A percentile compares a stretch with the other conserved stretches of the same genome.
These are phyloP conservation scores for Drosophila aldrichi DNA, from an alignment of 2,888 invertebrate species.

Conservation along the genomic window DNA sequence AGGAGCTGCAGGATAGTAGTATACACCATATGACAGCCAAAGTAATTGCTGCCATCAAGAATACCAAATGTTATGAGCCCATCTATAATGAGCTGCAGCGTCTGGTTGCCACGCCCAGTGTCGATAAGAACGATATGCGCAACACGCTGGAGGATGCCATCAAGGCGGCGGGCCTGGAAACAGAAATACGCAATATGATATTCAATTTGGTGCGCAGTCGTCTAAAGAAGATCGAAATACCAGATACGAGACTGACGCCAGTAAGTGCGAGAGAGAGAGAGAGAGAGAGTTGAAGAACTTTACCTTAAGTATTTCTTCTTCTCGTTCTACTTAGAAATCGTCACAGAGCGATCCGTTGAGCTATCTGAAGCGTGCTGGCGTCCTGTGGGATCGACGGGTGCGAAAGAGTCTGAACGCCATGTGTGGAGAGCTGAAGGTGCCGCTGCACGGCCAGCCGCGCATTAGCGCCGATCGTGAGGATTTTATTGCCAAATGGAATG, in stretches of 20 bases:
- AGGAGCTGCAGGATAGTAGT: slow-evolving; percentile 84
- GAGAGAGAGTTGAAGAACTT: not conserved
- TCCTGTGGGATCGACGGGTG: slow-evolving; percentile 97
- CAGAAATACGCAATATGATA: slow-evolving; percentile 93
- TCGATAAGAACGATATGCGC: slow-evolving; percentile 92
- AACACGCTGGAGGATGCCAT: slow-evolving; percentile 91
- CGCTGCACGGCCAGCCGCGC: slow-evolving; percentile 90
- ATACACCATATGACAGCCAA: slow-evolving; percentile 91
- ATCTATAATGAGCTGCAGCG: slow-evolving; percentile 92
- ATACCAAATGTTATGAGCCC: slow-evolving; percentile 90
- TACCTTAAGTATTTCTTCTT: too few relatives aligned
- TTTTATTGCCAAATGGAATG: slow-evolving; percentile 94
- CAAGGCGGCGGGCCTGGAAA: slow-evolving; percentile 92
- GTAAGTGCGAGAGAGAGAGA: slow-evolving; percentile 27
- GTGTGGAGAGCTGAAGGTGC: slow-evolving; percentile 95
- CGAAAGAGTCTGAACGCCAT: slow-evolving; percentile 98
- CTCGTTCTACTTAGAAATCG: slow-evolving; percentile 42
- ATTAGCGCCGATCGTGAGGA: slow-evolving; percentile 92
- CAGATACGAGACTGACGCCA: slow-evolving; percentile 38
- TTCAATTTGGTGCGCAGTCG: slow-evolving; percentile 91
- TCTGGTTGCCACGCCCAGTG: slow-evolving; percentile 91
- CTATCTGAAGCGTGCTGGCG: slow-evolving; percentile 93
- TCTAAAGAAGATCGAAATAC: slow-evolving; percentile 46
- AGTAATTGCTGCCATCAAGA: slow-evolving; percentile 92
- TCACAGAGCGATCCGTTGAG: slow-evolving; percentile 88